Evolutionary conservation across 2,797 vertebrate species (phyloP), one percentile per base, ranked within the genome.

Genomic region (Adrianichthys oophorus): DNA sequence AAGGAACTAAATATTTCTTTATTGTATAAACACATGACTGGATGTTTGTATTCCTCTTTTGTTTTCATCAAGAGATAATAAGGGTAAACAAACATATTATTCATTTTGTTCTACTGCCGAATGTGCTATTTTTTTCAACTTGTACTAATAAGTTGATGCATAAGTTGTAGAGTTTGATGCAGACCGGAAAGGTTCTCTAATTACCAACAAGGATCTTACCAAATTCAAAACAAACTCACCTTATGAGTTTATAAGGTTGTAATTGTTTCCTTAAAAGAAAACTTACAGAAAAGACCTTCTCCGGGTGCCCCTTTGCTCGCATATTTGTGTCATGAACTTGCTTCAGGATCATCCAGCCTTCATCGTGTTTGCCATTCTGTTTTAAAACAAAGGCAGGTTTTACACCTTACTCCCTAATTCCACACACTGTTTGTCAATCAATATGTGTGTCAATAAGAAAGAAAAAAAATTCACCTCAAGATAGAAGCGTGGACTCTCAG

Each of bases 281-380:
- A 73, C 95, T 94, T 84, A 99, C 97, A 32, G 95, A 94, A 86
- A 98, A 98, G 69, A 98, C 97, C 53, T 87, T 93, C 84, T 99
- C 97, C 0, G 97, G 95, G 75, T 95, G 88, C 17, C 97, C 97
- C 78, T 98, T 99, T 43, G 95, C 95, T 52, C 97, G 83, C 97
- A 98, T 98, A 92, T 98, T 98, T 61, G 95, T 98, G 83, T 99
- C 97, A 0, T 98, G 97, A 45, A 98, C 95, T 68, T 96, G 96
- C 85, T 98, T 98, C 80, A 99, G 91, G 74, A 99, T 94, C 97
- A 98, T 98, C 97, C 97, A 98, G 70, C 94, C 97, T 78, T 98
- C 97, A 0, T 99, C 97, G 0, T 98, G 97, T 65, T 98, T 98
- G 46, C 97, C 97, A 0, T 98, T 99, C 97, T 99, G 89, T 68